Evolutionary conservation across 1,140 invertebrate genomes (phyloP).

Genomic region (Meloidogyne floridensis): DNA sequence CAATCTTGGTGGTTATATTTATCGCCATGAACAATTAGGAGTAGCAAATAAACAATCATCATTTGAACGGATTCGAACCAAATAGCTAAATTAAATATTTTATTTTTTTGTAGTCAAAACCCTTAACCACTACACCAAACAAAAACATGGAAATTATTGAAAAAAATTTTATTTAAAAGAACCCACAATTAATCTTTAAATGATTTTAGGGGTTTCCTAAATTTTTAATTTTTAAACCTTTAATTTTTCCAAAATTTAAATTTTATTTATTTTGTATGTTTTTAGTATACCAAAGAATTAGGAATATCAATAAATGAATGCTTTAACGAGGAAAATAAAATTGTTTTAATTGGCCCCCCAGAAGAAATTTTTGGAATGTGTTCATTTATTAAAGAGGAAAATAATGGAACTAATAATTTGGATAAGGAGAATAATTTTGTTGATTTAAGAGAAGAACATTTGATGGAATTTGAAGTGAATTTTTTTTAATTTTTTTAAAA

Average conservation of each 20-base stretch:
- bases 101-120: too few relatives aligned
- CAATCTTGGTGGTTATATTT: background rate
- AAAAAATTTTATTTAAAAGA: too few relatives aligned
- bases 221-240: background rate
- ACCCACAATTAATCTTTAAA: too few relatives aligned
- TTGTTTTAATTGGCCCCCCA: background rate
- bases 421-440: background rate
- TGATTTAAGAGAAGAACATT: background rate
- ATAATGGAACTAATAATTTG: background rate
- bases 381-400: background rate
- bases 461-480: background rate
- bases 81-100: too few relatives aligned
- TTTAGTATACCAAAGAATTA: background rate
- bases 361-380: background rate
- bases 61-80: too few relatives aligned
- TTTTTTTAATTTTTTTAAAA: background rate
- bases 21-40: too few relatives aligned
- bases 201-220: too few relatives aligned
- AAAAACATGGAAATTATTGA: too few relatives aligned
- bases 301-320: background rate
- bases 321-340: background rate
- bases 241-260: background rate
- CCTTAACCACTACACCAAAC: too few relatives aligned
- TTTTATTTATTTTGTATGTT: background rate
- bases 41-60: too few relatives aligned